Conservation (phyloP, 2,797 vertebrate genomes). For the Sparus aurata region DNA sequence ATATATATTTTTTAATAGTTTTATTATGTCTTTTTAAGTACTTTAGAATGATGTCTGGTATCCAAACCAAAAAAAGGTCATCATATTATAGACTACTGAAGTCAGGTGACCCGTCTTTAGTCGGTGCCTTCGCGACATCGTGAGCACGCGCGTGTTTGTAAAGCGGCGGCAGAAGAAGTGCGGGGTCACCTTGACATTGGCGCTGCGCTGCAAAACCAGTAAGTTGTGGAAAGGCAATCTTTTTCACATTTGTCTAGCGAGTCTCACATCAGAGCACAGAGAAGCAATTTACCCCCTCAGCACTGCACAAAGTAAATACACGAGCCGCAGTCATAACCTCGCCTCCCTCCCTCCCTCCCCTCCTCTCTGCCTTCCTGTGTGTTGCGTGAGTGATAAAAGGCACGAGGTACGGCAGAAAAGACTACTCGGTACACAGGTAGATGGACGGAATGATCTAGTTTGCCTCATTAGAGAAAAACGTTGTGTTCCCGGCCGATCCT, state of each 20-base stretch:
- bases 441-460: constrained; percentile 80
- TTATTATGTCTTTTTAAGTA: not conserved
- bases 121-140: constrained; percentile 1
- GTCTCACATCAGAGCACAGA: constrained; percentile 70
- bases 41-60: not conserved
- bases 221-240: constrained; percentile 68
- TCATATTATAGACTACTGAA: not conserved
- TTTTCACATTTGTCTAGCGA: constrained; percentile 73
- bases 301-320: constrained; percentile 72
- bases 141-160: not conserved
- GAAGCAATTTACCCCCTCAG: constrained; percentile 74
- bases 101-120: constrained; percentile 31
- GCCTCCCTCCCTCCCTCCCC: not conserved
- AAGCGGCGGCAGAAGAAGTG: constrained; percentile 40
- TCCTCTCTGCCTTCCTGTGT: not conserved
- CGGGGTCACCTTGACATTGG: constrained; percentile 74
- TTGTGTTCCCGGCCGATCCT: constrained; percentile 67
- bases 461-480: constrained; percentile 80
- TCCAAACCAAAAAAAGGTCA: not conserved
- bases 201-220: constrained; percentile 58
- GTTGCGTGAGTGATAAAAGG: constrained; percentile 52
- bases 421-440: constrained; percentile 70
- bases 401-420: constrained; percentile 28
- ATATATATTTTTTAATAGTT: too few relatives aligned
- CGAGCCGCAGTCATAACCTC: constrained; percentile 60